Percentiles rank a stretch among this genome's conserved stretches.
phyloP scores from a whole-genome alignment of 2,888 invertebrate genomes.

The Matsumyia berberina region DNA sequence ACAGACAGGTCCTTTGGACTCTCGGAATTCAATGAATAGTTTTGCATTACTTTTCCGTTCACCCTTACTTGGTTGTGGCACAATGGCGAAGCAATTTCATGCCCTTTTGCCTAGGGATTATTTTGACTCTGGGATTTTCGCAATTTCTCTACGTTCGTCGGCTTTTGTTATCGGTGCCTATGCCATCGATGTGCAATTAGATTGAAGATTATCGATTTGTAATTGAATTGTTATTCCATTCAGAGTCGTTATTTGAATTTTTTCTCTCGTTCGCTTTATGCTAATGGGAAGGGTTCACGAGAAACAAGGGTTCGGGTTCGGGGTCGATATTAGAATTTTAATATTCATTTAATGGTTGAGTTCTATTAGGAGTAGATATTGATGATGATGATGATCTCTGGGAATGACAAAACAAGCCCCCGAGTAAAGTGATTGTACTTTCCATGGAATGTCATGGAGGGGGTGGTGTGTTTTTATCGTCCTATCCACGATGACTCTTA shows the following conservation, averaged over 20 bases:
- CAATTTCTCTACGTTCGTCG: not conserved
- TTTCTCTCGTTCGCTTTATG: no score
- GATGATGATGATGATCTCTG: no score
- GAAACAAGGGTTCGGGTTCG: no score
- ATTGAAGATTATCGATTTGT: conserved; percentile 15
- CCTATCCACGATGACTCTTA: no score
- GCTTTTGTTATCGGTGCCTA: conserved; percentile 21
- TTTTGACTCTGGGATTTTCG: conserved; percentile 14
- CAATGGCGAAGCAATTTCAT: conserved; percentile 27
- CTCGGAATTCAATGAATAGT: conserved; percentile 66
- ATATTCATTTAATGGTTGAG: not conserved
- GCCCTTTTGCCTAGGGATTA: conserved; percentile 33
- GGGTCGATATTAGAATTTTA: no score
- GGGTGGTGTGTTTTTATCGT: no score
- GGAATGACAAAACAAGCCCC: no score
- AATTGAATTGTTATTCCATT: conserved; percentile 41
- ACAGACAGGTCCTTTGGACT: conserved; percentile 50
- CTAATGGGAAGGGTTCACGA: no score
- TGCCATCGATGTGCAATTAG: conserved; percentile 50
- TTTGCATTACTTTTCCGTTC: conserved; percentile 56
- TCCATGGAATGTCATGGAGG: no score
- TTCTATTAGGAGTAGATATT: not conserved
- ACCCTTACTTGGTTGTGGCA: not conserved
- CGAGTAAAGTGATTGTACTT: no score
- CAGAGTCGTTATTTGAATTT: not conserved